Evolutionary conservation across 2,113 vertebrate species (phyloP).

Genomic region (Hyperopisus bebe): DNA sequence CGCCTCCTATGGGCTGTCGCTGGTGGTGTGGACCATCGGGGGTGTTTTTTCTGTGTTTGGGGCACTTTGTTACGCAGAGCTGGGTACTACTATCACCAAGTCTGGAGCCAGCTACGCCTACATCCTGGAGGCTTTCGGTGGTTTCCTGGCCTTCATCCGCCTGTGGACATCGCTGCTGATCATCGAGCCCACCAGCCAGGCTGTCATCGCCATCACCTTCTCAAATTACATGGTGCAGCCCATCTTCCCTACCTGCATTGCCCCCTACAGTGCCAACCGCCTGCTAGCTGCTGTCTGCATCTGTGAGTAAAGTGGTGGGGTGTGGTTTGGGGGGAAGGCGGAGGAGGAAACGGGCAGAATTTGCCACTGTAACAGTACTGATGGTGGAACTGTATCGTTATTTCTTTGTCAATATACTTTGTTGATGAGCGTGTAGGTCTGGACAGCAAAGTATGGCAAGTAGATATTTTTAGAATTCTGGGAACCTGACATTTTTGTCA

Average conservation of each 20-base stretch:
- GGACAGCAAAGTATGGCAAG: not conserved
- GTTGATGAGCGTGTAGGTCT: not conserved
- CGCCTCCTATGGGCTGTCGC: constrained; percentile 76
- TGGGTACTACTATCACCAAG: constrained; percentile 89
- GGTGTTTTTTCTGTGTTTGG: constrained; percentile 84
- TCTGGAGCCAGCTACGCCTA: constrained; percentile 88
- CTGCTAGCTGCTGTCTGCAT: constrained; percentile 80
- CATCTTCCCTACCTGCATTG: constrained; percentile 73
- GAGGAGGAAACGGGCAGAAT: not conserved
- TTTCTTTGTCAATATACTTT: not conserved
- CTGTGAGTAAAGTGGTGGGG: constrained; percentile 62
- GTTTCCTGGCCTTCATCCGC: constrained; percentile 77
- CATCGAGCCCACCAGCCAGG: constrained; percentile 88
- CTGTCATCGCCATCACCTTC: constrained; percentile 85
- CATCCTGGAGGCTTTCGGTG: constrained; percentile 83
- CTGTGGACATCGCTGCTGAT: constrained; percentile 86
- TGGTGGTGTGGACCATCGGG: constrained; percentile 78
- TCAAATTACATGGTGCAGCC: constrained; percentile 91
- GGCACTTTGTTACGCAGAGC: constrained; percentile 83
- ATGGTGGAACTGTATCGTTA: not conserved
- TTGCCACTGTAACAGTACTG: not conserved
- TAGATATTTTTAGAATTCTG: not conserved
- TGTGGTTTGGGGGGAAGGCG: not conserved
- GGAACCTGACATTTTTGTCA: not conserved
- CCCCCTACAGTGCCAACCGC: constrained; percentile 71